Evolutionary conservation across 1,140 invertebrate species (phyloP).

Genomic region (Lasioglossum albipes): DNA sequence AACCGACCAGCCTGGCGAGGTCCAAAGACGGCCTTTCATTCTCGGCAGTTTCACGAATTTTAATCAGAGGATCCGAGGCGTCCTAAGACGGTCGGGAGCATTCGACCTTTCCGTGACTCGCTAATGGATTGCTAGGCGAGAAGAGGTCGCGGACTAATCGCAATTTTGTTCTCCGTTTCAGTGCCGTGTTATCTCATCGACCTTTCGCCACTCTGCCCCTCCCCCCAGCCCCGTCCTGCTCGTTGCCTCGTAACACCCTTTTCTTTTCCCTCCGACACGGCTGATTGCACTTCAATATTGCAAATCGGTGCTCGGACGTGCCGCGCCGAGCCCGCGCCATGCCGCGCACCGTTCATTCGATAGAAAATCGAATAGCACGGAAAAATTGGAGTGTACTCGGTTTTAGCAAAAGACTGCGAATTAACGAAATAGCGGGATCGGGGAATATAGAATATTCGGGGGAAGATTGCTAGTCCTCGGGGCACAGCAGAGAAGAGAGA

Average conservation of each 20-base stretch:
- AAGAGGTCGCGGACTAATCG: constrained; percentile 63
- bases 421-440: not conserved
- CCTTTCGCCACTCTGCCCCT: not conserved
- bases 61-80: constrained; percentile 66
- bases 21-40: constrained; percentile 25
- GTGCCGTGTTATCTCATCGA: not conserved
- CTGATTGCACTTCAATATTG: constrained; percentile 18
- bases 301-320: constrained; percentile 22
- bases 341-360: not conserved
- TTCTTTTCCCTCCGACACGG: constrained; percentile 13
- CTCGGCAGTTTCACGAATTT: constrained; percentile 61
- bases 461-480: not conserved
- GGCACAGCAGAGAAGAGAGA: too few species aligned
- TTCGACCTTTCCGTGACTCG: constrained; percentile 32
- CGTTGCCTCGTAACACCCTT: constrained; percentile 4
- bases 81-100: constrained; percentile 27
- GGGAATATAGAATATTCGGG: not conserved
- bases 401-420: not conserved
- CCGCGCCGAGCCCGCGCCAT: not conserved
- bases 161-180: constrained; percentile 66
- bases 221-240: not conserved
- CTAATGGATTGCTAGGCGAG: constrained; percentile 71
- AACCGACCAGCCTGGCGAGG: not conserved
- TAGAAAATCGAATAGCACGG: not conserved
- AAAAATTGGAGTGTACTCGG: not conserved